Percentiles rank a stretch among this genome's conserved stretches.
phyloP scores from a whole-genome alignment of 1,140 invertebrate species.

The Danaus melanippus region DNA sequence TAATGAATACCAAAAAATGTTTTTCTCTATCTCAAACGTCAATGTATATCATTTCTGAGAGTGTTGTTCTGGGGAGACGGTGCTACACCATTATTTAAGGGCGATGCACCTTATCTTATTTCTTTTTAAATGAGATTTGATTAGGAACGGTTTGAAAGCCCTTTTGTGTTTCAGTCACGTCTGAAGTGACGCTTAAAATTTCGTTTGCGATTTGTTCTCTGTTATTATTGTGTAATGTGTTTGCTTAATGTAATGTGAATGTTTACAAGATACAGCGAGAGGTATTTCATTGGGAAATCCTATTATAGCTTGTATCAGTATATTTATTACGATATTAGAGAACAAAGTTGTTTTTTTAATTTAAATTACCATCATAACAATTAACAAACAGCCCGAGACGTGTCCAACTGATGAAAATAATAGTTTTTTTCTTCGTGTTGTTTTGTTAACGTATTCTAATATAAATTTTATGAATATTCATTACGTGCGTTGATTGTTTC shows the following conservation, averaged over 20 bases:
- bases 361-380: too few species aligned
- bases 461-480: too few species aligned
- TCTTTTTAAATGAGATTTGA: conserved; percentile 27
- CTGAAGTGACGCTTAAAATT: conserved; percentile 22
- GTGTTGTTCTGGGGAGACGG: neutral
- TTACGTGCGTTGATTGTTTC: too few species aligned
- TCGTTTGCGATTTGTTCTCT: conserved; percentile 9
- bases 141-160: conserved; percentile 22
- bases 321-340: conserved; percentile 2
- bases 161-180: conserved; percentile 31
- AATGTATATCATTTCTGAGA: too few species aligned
- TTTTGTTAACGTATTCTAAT: too few species aligned
- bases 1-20: too few species aligned
- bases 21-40: too few species aligned
- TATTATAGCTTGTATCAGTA: neutral
- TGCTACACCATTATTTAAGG: conserved; percentile 7
- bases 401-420: too few species aligned
- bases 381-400: too few species aligned
- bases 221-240: conserved; percentile 20
- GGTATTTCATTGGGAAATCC: conserved; percentile 1
- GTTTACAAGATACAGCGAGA: too few species aligned
- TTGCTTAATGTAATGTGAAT: conserved; percentile 1
- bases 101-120: conserved; percentile 16
- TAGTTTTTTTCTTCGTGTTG: too few species aligned
- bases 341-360: too few species aligned